Conservation (phyloP, 2,797 vertebrate species). For the Danio tinwini region DNA sequence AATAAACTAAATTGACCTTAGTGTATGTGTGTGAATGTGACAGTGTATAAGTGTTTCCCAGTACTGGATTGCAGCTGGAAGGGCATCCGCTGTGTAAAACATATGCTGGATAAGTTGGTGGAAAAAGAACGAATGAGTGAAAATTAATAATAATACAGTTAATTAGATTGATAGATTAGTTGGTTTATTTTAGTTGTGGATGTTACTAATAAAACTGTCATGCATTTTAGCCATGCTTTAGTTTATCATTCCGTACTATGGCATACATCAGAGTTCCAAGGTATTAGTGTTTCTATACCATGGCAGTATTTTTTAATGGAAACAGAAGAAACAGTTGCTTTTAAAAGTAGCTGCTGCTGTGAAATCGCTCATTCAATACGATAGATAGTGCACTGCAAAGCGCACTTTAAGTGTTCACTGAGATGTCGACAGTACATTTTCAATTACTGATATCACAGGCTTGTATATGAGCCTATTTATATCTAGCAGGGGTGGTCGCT, state of each 20-base stretch:
- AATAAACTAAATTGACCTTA: too few relatives aligned
- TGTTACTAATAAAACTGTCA: too few relatives aligned
- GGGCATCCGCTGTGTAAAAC: too few relatives aligned
- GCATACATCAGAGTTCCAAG: neutral
- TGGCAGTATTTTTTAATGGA: neutral
- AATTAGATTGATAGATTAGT: neutral
- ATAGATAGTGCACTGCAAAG: slow-evolving; percentile 11
- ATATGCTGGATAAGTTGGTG: too few relatives aligned
- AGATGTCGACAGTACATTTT: slow-evolving; percentile 48
- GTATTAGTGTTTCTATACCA: neutral
- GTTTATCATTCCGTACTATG: neutral
- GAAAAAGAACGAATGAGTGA: too few relatives aligned
- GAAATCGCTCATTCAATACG: slow-evolving; percentile 32
- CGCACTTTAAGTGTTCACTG: slow-evolving; percentile 41
- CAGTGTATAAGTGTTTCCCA: too few relatives aligned
- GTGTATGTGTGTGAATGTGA: too few relatives aligned
- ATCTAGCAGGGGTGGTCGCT: slow-evolving; percentile 43
- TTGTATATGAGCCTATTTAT: slow-evolving; percentile 53
- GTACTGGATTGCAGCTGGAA: too few relatives aligned
- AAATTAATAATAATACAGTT: too few relatives aligned
- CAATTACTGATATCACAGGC: slow-evolving; percentile 53
- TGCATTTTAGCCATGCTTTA: neutral
- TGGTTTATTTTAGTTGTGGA: too few relatives aligned
- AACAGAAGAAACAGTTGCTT: slow-evolving; percentile 18
- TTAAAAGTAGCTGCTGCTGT: slow-evolving; percentile 23